Base-by-base conservation (phyloP, 2,888 invertebrate species). In the Leptinotarsa haldemani region DNA sequence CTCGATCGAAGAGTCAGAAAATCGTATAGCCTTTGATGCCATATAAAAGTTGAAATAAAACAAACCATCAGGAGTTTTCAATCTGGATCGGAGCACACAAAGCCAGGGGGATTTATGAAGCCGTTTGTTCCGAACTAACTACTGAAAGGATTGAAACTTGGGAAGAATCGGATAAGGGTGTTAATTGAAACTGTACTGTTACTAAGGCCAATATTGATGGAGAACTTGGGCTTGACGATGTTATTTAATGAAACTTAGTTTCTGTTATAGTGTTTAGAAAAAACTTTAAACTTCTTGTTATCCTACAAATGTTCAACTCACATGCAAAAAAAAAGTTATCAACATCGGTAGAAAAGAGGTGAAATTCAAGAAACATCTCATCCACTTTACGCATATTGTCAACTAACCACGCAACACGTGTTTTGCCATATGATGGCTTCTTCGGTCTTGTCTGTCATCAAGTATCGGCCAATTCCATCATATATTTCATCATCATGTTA, bases 161-260 rank as follows among this genome's bases (percentile, higher is more conserved):
- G 53, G 9, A n/a, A 15, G 46, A 53, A 65, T 53, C 46, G 50
- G 52, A 56, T 25, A 25, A 64, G 52, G 56, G 70, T 65, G 70
- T 70, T 70, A 53, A 70, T 70, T 70, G 70, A 65, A 70, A 70
- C 22, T 47, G 20, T 47, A 47, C 61, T 69, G 18, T 25, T n/a
- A 68, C 63, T n/a, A 25, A 47, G 52, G 48, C 12, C 66, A 50
- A 52, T 52, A 13, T n/a, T 40, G 61, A 61, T 25, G n/a, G 4
- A n/a, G 25, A n/a, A 30, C 30, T 25, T 13, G 61, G 30, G 9
- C 18, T 20, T 18, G 20, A 61, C 16, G 9, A 7, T 40, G 3
- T n/a, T 61, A 9, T 5, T 4, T 30, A 9, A 40, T 40, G 40
- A 9, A 40, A 40, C 12, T 9, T 40, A 9, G 9, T 40, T 40